These are phyloP conservation scores for Clivina fossor DNA, from an alignment of 2,888 invertebrate species.

Conservation along the genomic window DNA sequence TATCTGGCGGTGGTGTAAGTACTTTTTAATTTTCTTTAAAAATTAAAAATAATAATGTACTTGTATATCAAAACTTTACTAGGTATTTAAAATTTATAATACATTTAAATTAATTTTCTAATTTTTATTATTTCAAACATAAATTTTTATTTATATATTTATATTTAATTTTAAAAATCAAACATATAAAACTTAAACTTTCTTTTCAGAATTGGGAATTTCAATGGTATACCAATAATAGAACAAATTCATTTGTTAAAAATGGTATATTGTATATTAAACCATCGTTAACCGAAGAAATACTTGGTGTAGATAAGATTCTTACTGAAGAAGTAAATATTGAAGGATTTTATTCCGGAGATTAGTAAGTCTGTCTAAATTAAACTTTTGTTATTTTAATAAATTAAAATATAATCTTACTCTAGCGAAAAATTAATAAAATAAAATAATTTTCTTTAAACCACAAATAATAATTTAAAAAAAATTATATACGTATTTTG, in stretches of 20 bases:
- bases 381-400: background rate
- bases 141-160: too few species aligned
- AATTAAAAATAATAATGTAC: background rate
- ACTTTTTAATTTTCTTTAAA: too few species aligned
- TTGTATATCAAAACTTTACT: background rate
- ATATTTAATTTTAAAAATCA: too few species aligned
- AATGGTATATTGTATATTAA: constrained; percentile 62
- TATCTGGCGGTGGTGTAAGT: constrained; percentile 66
- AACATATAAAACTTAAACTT: too few species aligned
- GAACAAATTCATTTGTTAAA: constrained; percentile 64
- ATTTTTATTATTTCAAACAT: background rate
- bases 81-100: background rate
- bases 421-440: background rate
- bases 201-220: constrained; percentile 68
- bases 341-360: constrained; percentile 63
- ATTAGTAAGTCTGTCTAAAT: constrained; percentile 55
- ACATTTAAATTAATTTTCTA: background rate
- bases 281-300: constrained; percentile 62
- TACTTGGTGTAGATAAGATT: constrained; percentile 58
- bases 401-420: background rate
- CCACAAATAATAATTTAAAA: too few species aligned
- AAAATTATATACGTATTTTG: too few species aligned
- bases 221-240: constrained; percentile 69
- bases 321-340: constrained; percentile 58
- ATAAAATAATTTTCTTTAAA: too few species aligned